Evolutionary conservation across 2,113 vertebrate species (phyloP), one percentile per base, ranked within the genome.

Genomic region (Nerophis lumbriciformis): DNA sequence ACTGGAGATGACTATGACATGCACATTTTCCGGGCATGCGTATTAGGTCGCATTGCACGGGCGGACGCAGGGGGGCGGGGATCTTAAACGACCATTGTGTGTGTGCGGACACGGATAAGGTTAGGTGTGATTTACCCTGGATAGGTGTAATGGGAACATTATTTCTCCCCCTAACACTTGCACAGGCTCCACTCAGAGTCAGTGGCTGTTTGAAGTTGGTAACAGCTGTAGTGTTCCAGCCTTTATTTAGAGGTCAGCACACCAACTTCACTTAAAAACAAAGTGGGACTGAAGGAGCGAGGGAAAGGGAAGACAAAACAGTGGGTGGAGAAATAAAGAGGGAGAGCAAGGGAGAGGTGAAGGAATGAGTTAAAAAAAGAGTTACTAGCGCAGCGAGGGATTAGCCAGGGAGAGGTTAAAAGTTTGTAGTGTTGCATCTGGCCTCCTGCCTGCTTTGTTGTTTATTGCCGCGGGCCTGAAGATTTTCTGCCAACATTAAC

Each of bases 181-280:
- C 74, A 77, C 68, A 65, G 77, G 65, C 81, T 85, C 74, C 76
- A 79, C 74, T 83, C 70, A 64, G 78, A 80, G 78, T 77, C 76
- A 76, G 59, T 79, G 79, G 82, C 76, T 73, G 83, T 88, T 89
- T 90, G 90, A 92, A 91, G 88, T 88, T 72, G 69, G 85, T 83
- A 89, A 88, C 88, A 90, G 88, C 87, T 89, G 89, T 87, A 85
- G 82, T 84, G 87, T 88, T 90, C 88, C 77, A 88, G 87, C 81
- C 76, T 89, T 89, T 88, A 88, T 87, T 90, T 89, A 89, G 90
- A 92, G 88, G 90, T 91, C 90, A 91, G 79, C 79, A 81, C 75
- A 81, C 79, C 84, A 83, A 87, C 83, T 90, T 88, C 80, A 88
- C 85, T 88, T 88, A 84, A 88, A 89, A 87, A 83, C 65, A 83